Evolutionary conservation across 2,888 invertebrate genomes (phyloP).

Genomic region (Acronicta aceris): DNA sequence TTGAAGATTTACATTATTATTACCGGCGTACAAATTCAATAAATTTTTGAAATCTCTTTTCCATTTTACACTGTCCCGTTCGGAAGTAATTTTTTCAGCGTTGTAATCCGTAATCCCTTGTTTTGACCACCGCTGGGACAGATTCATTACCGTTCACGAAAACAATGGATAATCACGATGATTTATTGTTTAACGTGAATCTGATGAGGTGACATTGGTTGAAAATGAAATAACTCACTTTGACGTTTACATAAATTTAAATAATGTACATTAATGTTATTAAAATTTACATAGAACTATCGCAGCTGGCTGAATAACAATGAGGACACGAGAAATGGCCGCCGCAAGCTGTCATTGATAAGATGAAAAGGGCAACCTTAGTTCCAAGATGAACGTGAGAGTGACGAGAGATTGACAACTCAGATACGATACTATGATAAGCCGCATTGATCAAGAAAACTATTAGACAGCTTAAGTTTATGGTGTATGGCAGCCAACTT

Average conservation of each 20-base stretch:
- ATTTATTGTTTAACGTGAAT: conserved; percentile 44
- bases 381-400: conserved; percentile 36
- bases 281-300: conserved; percentile 55
- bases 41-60: conserved; percentile 1
- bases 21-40: neutral
- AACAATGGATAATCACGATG: conserved; percentile 46
- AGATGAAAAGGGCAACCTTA: conserved; percentile 52
- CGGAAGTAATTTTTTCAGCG: conserved; percentile 14
- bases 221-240: conserved; percentile 40
- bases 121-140: conserved; percentile 40
- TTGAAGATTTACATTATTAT: neutral
- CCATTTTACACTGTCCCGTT: conserved; percentile 1
- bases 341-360: conserved; percentile 54
- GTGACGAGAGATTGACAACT: conserved; percentile 38
- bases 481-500: conserved; percentile 16
- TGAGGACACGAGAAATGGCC: conserved; percentile 48
- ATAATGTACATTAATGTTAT: conserved; percentile 49
- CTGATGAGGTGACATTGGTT: conserved; percentile 45
- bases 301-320: conserved; percentile 54
- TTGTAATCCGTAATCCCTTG: conserved; percentile 16
- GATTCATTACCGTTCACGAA: conserved; percentile 34
- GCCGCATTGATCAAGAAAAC: conserved; percentile 13
- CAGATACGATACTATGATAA: conserved; percentile 27
- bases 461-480: conserved; percentile 2
- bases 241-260: conserved; percentile 52